Evolutionary conservation across 2,888 invertebrate species (phyloP), one percentile per base, ranked within the genome.

Genomic region (Amiota minor): DNA sequence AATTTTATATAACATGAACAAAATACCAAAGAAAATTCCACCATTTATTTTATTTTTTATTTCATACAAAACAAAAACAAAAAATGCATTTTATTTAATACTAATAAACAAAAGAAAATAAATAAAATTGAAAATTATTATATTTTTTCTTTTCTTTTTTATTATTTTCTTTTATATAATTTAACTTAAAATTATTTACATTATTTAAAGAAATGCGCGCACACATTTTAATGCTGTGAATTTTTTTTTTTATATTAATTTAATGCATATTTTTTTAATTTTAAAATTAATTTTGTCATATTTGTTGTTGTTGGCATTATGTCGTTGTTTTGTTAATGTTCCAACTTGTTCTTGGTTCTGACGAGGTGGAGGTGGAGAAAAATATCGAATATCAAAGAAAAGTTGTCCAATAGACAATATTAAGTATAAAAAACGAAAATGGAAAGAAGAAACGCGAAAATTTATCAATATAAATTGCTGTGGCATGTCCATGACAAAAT

Each of bases 401-500:
- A 75, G 95, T 96, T 81, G 95, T 95, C 97, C 97, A 97, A 89
- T 97, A 97, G 14, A 95, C 95, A 78, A 96, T 93, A 88, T 97
- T 97, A n/a, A 97, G 91, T 85, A 96, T 95, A 83, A 96, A 93
- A 91, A 97, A 97, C 4, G 96, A 95, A 88, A 96, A 95, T 0
- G 97, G 97, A 81, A 97, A 97, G 91, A 96, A 96, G 90, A 96
- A 95, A 84, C 96, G 92, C 67, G 96, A 96, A 89, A 96, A 93
- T 86, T 95, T 94, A 90, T 97, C 97, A 83, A 97, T 96, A 90
- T 94, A 95, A 76, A 96, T 91, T 14, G 96, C 96, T 73, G 94
- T 93, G 88, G 93, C 93, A 74, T 93, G 91, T 71, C 94, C 96
- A 88, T 95, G 93, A 89, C 96, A 96, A 90, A 95, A 95, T 14